Percentiles rank a stretch among this genome's conserved stretches.
Evolutionary conservation across 2,113 vertebrate species (phyloP).

Genomic region (Leiothrix lutea): DNA sequence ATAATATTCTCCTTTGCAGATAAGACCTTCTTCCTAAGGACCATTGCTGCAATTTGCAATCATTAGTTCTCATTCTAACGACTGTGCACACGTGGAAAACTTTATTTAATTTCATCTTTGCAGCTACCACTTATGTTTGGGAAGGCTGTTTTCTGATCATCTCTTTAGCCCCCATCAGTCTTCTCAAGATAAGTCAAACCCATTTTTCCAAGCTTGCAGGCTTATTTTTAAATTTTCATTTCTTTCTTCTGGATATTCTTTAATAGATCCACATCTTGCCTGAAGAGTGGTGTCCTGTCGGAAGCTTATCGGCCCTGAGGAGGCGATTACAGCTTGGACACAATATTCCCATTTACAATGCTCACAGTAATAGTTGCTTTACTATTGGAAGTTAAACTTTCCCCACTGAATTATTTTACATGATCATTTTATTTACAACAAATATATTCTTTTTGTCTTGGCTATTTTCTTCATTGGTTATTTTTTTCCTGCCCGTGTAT

Average conservation of each 20-base stretch:
- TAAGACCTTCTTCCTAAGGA: neutral
- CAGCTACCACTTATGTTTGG: neutral
- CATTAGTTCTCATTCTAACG: neutral
- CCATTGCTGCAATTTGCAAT: neutral
- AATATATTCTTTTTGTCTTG: neutral
- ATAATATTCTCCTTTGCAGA: neutral
- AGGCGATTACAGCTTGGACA: conserved; percentile 42
- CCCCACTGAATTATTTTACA: neutral
- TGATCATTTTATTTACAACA: neutral
- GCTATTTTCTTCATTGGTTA: neutral
- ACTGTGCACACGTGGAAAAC: neutral
- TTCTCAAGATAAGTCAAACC: conserved; percentile 39
- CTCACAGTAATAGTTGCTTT: neutral
- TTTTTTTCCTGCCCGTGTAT: neutral
- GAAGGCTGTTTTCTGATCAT: conserved; percentile 32
- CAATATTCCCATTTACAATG: conserved; percentile 21
- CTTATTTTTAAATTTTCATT: conserved; percentile 45
- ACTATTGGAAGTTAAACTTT: neutral
- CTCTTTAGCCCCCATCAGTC: neutral
- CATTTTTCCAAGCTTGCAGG: conserved; percentile 29
- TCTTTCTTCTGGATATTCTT: conserved; percentile 37
- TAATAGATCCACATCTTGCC: conserved; percentile 40
- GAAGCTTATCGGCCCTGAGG: conserved; percentile 33
- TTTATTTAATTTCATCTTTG: neutral
- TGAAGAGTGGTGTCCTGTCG: neutral